phyloP scores from a whole-genome alignment of 2,888 invertebrate genomes.

The Xiphydria camelus region DNA sequence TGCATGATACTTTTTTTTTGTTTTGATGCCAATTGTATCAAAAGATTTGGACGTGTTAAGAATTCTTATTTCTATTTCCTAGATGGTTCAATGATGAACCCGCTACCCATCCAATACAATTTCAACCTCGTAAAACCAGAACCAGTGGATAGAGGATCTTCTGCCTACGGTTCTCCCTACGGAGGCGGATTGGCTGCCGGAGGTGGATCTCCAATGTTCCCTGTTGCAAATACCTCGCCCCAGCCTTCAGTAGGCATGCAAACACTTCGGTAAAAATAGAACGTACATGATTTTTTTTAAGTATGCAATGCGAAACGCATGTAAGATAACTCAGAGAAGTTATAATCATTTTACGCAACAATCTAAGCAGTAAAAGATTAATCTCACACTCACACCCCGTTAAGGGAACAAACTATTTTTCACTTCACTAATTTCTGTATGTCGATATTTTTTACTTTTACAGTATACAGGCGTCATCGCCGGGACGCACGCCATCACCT shows the following conservation, averaged over 20 bases:
- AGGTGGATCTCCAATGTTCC: constrained; percentile 30
- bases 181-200: constrained; percentile 23
- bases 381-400: too few relatives aligned
- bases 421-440: too few relatives aligned
- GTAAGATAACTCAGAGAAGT: background rate
- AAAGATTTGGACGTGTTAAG: background rate
- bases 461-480: constrained; percentile 39
- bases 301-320: background rate
- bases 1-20: too few relatives aligned
- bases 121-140: constrained; percentile 45
- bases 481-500: constrained; percentile 41
- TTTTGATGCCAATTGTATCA: background rate
- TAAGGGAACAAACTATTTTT: too few relatives aligned
- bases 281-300: background rate
- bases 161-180: constrained; percentile 21
- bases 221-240: constrained; percentile 25
- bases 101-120: constrained; percentile 34
- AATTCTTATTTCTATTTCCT: constrained; percentile 27
- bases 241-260: constrained; percentile 25
- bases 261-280: constrained; percentile 29
- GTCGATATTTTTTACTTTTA: constrained; percentile 14
- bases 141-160: constrained; percentile 32
- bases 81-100: constrained; percentile 28
- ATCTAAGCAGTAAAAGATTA: too few relatives aligned
- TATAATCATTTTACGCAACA: background rate